Conservation (phyloP, 37 sponge, comb jelly and placozoan genomes). For the Axinella damicornis region DNA sequence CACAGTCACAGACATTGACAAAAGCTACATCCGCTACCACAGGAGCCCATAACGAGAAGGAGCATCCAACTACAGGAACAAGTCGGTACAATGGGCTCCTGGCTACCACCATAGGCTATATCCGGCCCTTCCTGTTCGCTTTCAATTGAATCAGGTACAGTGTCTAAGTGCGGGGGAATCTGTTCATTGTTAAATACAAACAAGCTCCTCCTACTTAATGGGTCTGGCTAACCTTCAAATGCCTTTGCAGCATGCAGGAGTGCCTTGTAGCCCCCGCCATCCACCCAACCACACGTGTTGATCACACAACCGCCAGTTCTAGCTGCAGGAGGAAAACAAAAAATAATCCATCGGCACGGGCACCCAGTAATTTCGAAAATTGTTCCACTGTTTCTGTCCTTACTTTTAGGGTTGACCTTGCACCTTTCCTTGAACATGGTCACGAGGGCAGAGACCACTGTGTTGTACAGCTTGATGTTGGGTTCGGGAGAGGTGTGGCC, state of each 20-base stretch:
- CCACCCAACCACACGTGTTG: conserved; percentile 98
- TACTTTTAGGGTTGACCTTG: conserved; percentile 57
- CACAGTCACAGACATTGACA: too few relatives aligned
- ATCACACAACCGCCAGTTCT: conserved; percentile 88
- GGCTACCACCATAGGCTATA: too few relatives aligned
- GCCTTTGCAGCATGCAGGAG: conserved; percentile 79
- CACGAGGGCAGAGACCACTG: conserved; percentile 65
- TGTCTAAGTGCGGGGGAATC: too few relatives aligned
- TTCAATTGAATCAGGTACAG: too few relatives aligned
- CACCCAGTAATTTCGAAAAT: neutral
- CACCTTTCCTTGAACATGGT: conserved; percentile 71
- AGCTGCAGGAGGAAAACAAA: conserved; percentile 16
- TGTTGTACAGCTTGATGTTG: conserved; percentile 88
- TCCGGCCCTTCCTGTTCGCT: too few relatives aligned
- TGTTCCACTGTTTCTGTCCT: neutral
- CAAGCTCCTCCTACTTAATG: too few relatives aligned
- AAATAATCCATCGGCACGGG: neutral
- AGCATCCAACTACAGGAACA: too few relatives aligned
- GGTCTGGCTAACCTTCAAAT: conserved; percentile 60
- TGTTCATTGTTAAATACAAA: too few relatives aligned
- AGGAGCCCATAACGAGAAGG: too few relatives aligned
- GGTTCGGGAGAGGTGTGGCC: conserved; percentile 74
- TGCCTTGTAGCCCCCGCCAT: conserved; percentile 87
- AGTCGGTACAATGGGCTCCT: too few relatives aligned
- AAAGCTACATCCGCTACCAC: too few relatives aligned